These are phyloP conservation scores for Pogonognathellus flavescens DNA, from an alignment of 1,140 invertebrate genomes.

Conservation along the genomic window DNA sequence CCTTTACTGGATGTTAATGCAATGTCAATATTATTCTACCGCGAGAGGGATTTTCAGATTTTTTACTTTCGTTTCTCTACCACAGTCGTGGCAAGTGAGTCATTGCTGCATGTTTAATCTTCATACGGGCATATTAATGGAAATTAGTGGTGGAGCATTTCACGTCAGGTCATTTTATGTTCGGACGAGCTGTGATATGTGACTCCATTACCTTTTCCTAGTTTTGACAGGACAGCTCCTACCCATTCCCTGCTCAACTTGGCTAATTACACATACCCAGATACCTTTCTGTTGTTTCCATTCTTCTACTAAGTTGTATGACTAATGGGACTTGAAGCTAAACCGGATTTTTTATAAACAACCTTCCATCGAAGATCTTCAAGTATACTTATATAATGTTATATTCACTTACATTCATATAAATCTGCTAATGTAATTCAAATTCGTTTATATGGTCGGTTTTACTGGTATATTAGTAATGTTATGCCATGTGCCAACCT, in stretches of 20 bases:
- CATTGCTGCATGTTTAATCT: background rate
- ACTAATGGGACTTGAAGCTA: background rate
- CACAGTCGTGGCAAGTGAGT: background rate
- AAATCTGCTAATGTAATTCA: too few species aligned
- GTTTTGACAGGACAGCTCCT: background rate
- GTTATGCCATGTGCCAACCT: too few species aligned
- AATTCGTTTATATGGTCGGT: too few species aligned
- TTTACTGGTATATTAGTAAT: too few species aligned
- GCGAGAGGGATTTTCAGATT: background rate
- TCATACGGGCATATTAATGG: conserved; percentile 1
- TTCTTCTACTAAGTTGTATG: background rate
- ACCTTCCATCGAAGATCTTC: background rate
- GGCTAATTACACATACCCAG: background rate
- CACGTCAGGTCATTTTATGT: background rate
- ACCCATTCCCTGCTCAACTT: background rate
- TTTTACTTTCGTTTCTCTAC: background rate
- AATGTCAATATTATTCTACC: conserved; percentile 29
- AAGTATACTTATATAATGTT: too few species aligned
- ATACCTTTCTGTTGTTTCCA: background rate
- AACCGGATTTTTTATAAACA: background rate
- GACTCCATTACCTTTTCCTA: background rate
- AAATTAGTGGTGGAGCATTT: background rate
- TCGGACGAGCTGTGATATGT: background rate
- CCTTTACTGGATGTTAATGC: conserved; percentile 14
- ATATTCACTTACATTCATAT: too few species aligned